phyloP scores from a whole-genome alignment of 2,888 invertebrate species.

The Heterodera filipjevi region DNA sequence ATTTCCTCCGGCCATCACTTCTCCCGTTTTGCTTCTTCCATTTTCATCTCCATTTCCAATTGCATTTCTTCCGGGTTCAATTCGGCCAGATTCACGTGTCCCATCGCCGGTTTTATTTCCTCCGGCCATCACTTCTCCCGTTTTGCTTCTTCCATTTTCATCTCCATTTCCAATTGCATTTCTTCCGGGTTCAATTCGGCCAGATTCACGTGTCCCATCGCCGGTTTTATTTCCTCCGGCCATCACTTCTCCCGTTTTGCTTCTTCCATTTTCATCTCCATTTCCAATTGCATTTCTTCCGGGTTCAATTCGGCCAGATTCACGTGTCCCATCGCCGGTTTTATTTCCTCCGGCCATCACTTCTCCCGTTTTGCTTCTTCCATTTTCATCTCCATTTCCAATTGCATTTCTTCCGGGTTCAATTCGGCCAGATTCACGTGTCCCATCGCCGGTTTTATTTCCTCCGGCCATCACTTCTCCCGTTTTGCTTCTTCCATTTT shows the following conservation, averaged over 20 bases:
- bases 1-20: neutral
- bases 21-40: neutral
- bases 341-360: neutral
- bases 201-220: constrained; percentile 18
- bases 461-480: neutral
- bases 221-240: constrained; percentile 6
- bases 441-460: neutral
- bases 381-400: neutral
- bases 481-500: neutral
- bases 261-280: constrained; percentile 17
- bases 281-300: constrained; percentile 1
- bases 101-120: neutral
- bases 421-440: neutral
- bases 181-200: neutral
- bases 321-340: neutral
- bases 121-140: neutral
- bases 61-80: neutral
- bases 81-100: no score
- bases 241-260: neutral
- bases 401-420: neutral
- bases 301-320: neutral
- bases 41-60: neutral
- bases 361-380: no score
- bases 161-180: constrained; percentile 22
- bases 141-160: neutral